Evolutionary conservation across 1,140 invertebrate genomes (phyloP).

Genomic region (Bathynomus jamesi): DNA sequence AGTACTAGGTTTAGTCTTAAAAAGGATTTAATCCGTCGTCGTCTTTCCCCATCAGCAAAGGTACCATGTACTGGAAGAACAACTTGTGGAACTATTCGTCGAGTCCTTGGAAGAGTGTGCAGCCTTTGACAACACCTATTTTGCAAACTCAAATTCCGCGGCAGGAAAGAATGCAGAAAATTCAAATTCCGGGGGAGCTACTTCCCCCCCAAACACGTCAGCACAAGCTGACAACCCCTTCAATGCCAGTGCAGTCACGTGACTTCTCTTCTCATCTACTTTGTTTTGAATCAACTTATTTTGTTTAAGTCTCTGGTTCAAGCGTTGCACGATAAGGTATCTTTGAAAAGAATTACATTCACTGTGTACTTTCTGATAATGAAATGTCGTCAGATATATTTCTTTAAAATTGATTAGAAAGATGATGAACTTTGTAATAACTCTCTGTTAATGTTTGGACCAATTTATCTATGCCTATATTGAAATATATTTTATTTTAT

Average conservation of each 20-base stretch:
- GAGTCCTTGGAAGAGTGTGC: conserved; percentile 48
- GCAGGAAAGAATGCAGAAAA: conserved; percentile 15
- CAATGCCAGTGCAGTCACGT: conserved; percentile 53
- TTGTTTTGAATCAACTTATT: conserved; percentile 89
- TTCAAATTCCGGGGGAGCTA: conserved; percentile 46
- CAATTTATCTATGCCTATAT: no score
- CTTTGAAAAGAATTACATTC: not conserved
- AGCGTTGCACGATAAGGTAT: conserved; percentile 74
- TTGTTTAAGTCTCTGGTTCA: conserved; percentile 86
- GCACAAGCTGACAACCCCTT: conserved; percentile 3
- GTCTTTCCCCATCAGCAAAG: no score
- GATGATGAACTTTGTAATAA: no score
- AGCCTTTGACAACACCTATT: not conserved
- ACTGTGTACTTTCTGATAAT: not conserved
- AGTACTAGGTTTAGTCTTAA: no score
- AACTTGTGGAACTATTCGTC: conserved; percentile 84
- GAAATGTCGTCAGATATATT: not conserved
- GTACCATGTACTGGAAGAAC: conserved; percentile 82
- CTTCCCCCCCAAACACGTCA: conserved; percentile 76
- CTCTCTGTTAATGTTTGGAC: no score
- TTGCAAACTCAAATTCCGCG: conserved; percentile 40
- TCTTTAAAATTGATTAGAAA: no score
- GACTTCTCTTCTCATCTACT: conserved; percentile 91
- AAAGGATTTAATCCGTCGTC: no score
- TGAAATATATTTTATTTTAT: no score